Percentiles rank a stretch among this genome's conserved stretches.
phyloP scores from a whole-genome alignment of 2,888 invertebrate species.

The Clistopyga incitator region DNA sequence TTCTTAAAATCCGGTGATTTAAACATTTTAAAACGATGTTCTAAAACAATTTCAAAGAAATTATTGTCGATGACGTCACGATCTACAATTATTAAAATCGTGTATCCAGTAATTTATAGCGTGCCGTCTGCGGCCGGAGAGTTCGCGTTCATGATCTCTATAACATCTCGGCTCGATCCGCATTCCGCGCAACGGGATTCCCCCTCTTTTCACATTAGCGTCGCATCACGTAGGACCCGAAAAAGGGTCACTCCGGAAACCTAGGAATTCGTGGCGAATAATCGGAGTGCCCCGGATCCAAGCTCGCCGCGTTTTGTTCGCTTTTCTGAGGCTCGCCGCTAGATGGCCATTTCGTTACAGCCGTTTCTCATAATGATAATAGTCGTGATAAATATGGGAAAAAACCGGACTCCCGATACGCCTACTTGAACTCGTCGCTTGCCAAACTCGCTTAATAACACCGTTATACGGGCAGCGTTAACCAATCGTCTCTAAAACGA shows the following conservation, averaged over 20 bases:
- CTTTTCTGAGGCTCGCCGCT: background rate
- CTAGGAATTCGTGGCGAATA: conserved; percentile 49
- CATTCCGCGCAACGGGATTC: conserved; percentile 55
- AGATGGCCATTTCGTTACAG: background rate
- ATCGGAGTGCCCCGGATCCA: conserved; percentile 4
- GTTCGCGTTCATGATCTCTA: conserved; percentile 39
- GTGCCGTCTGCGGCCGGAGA: conserved; percentile 2
- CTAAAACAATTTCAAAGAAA: no score
- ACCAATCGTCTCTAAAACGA: conserved; percentile 37
- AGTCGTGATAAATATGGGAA: conserved; percentile 27
- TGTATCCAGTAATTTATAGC: conserved; percentile 1
- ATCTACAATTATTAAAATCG: conserved; percentile 29
- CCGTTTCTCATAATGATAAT: conserved; percentile 22
- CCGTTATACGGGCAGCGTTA: conserved; percentile 25
- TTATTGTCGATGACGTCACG: conserved; percentile 16
- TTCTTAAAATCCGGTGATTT: no score
- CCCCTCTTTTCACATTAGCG: conserved; percentile 22
- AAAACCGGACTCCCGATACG: conserved; percentile 47
- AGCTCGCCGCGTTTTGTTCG: background rate
- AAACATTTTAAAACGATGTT: no score
- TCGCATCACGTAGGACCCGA: conserved; percentile 34
- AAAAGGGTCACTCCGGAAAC: conserved; percentile 54
- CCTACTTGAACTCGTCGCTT: conserved; percentile 48
- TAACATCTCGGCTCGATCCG: conserved; percentile 49
- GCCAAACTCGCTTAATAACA: conserved; percentile 54